Conservation (phyloP, 23 tunicate species). For the Styela clava region DNA sequence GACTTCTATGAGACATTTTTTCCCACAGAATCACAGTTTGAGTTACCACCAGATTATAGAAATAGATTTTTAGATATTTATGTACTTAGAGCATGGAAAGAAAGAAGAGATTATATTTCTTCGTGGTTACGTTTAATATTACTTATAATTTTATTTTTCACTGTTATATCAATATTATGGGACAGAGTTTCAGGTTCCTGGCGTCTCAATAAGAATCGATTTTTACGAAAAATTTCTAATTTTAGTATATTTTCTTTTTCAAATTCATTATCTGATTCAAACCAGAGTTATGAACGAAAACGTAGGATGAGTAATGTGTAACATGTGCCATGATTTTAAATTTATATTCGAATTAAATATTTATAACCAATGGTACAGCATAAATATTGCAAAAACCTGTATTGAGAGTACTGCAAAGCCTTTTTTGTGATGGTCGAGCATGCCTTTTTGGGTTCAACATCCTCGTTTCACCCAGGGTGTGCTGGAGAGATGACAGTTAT, state of each 20-base stretch:
- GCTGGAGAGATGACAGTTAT: too few relatives aligned
- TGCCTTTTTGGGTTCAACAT: too few relatives aligned
- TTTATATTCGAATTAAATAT: too few relatives aligned
- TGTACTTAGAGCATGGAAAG: slow-evolving; percentile 51
- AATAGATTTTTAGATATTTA: slow-evolving; percentile 50
- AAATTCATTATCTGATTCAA: neutral
- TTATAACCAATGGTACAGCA: too few relatives aligned
- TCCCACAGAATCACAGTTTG: slow-evolving; percentile 77
- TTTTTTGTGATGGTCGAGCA: too few relatives aligned
- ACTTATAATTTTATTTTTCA: slow-evolving; percentile 21
- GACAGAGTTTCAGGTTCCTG: slow-evolving; percentile 13
- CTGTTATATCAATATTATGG: slow-evolving; percentile 56
- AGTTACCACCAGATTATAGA: slow-evolving; percentile 63
- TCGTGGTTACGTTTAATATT: slow-evolving; percentile 43
- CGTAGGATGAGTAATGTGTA: neutral
- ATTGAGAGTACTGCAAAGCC: too few relatives aligned
- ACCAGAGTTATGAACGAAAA: neutral
- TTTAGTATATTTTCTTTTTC: neutral
- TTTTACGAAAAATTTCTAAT: neutral
- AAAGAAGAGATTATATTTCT: slow-evolving; percentile 31
- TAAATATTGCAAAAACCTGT: too few relatives aligned
- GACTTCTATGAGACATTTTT: slow-evolving; percentile 76
- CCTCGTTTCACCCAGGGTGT: too few relatives aligned
- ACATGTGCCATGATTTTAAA: neutral
- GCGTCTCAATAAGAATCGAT: neutral